A percentile compares a stretch with the other conserved stretches of the same genome.
phyloP scores from a whole-genome alignment of 2,113 vertebrate genomes.

The Blennius ocellaris region DNA sequence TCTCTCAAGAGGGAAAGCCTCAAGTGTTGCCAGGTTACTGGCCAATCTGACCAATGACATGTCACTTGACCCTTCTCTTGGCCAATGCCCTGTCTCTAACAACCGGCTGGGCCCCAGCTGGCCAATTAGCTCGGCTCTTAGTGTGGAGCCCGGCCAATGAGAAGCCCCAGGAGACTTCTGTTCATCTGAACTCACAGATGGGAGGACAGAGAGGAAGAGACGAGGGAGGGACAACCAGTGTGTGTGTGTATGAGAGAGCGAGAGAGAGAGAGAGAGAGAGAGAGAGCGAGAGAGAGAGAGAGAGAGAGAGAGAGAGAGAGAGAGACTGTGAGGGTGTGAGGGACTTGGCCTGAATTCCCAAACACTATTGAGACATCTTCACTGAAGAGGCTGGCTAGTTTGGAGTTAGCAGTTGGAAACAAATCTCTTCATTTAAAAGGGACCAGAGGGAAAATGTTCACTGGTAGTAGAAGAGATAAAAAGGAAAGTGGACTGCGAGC shows the following conservation, averaged over 20 bases:
- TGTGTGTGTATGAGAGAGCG: slow-evolving; percentile 25
- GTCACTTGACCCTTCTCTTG: slow-evolving; percentile 73
- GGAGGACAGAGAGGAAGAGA: slow-evolving; percentile 65
- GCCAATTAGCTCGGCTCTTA: slow-evolving; percentile 81
- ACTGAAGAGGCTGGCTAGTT: slow-evolving; percentile 71
- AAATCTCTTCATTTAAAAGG: slow-evolving; percentile 57
- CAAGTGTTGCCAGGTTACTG: slow-evolving; percentile 70
- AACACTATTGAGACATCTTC: slow-evolving; percentile 75
- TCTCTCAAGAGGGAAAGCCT: slow-evolving; percentile 59
- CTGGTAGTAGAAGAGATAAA: neutral
- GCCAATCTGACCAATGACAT: slow-evolving; percentile 76
- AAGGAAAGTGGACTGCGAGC: slow-evolving; percentile 13
- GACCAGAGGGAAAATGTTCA: slow-evolving; percentile 29
- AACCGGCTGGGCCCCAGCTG: slow-evolving; percentile 80
- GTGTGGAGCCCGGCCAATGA: slow-evolving; percentile 76
- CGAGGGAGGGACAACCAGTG: neutral
- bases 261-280: slow-evolving; percentile 29
- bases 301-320: slow-evolving; percentile 29
- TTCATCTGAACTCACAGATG: slow-evolving; percentile 82
- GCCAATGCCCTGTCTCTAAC: slow-evolving; percentile 74
- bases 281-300: slow-evolving; percentile 22
- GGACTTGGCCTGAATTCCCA: slow-evolving; percentile 67
- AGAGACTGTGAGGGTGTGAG: slow-evolving; percentile 30
- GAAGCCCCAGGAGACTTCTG: slow-evolving; percentile 75
- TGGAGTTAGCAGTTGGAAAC: slow-evolving; percentile 62